These are phyloP conservation scores for Sprattus sprattus DNA, from an alignment of 2,113 vertebrate genomes.

Conservation along the genomic window DNA sequence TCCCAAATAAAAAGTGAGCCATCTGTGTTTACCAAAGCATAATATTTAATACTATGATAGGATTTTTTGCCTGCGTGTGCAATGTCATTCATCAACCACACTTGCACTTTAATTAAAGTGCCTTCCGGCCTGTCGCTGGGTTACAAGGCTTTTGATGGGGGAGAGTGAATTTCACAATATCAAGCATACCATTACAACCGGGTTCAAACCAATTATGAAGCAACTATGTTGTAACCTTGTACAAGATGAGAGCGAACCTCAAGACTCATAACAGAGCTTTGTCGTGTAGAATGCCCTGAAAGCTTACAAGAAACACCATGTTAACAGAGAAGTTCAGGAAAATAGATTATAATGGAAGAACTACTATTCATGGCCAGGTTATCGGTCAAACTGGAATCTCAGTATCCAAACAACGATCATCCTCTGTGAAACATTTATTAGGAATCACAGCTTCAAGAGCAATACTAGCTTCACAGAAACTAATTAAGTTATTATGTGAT, in stretches of 20 bases:
- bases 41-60: conserved; percentile 62
- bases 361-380: too few relatives aligned
- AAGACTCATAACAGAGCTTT: not conserved
- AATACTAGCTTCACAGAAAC: not conserved
- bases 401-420: too few relatives aligned
- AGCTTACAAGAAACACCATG: too few relatives aligned
- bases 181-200: conserved; percentile 31
- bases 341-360: too few relatives aligned
- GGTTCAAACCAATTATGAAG: conserved; percentile 29
- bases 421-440: not conserved
- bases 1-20: conserved; percentile 71
- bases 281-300: too few relatives aligned
- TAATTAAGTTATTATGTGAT: too few relatives aligned
- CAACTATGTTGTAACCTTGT: not conserved
- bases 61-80: conserved; percentile 60
- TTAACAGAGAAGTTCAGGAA: too few relatives aligned
- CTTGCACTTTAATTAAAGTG: conserved; percentile 65
- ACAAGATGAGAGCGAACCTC: not conserved
- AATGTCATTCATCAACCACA: conserved; percentile 42
- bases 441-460: not conserved
- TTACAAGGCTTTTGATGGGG: not conserved
- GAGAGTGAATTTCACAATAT: conserved; percentile 8
- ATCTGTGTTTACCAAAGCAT: conserved; percentile 60
- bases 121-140: conserved; percentile 30
- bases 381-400: too few relatives aligned